phyloP scores from a whole-genome alignment of 2,888 invertebrate genomes.

The Ectemnius continuus region DNA sequence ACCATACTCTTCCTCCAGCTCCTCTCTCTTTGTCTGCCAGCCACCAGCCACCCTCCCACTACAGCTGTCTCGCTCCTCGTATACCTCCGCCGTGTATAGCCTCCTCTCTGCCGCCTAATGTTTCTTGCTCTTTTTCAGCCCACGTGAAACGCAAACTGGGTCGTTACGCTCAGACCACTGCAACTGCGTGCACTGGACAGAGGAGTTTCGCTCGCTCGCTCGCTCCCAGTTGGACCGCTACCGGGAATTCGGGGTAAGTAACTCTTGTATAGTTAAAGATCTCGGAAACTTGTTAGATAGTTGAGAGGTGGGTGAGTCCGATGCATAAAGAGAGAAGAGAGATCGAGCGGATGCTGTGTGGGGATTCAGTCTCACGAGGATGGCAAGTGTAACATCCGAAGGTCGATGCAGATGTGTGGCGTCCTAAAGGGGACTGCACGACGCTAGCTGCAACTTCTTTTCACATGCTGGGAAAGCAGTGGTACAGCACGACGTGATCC shows the following conservation, averaged over 20 bases:
- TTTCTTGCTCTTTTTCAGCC: slow-evolving; percentile 24
- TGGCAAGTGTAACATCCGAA: not conserved
- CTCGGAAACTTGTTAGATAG: too few relatives aligned
- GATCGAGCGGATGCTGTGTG: not conserved
- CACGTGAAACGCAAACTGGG: slow-evolving; percentile 45
- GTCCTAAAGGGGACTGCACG: slow-evolving; percentile 11
- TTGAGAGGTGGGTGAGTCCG: too few relatives aligned
- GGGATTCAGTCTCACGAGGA: slow-evolving; percentile 33
- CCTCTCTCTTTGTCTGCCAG: slow-evolving; percentile 1
- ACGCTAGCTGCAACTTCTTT: not conserved
- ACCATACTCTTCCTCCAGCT: not conserved
- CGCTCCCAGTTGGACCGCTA: too few relatives aligned
- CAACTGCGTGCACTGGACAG: slow-evolving; percentile 8
- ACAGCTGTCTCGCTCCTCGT: not conserved
- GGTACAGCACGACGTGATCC: not conserved
- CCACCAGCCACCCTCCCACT: slow-evolving; percentile 14
- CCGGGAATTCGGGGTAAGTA: too few relatives aligned
- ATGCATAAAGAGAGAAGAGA: too few relatives aligned
- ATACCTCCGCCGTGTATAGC: not conserved
- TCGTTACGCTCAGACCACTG: slow-evolving; percentile 31
- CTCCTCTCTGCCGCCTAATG: not conserved
- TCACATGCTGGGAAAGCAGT: not conserved
- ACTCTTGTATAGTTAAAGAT: too few relatives aligned
- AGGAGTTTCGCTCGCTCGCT: slow-evolving; percentile 11
- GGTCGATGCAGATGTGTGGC: slow-evolving; percentile 29